Percentiles rank a stretch among this genome's conserved stretches.
These are phyloP conservation scores for Plectropomus leopardus DNA, from an alignment of 2,113 vertebrate genomes.

Conservation along the genomic window DNA sequence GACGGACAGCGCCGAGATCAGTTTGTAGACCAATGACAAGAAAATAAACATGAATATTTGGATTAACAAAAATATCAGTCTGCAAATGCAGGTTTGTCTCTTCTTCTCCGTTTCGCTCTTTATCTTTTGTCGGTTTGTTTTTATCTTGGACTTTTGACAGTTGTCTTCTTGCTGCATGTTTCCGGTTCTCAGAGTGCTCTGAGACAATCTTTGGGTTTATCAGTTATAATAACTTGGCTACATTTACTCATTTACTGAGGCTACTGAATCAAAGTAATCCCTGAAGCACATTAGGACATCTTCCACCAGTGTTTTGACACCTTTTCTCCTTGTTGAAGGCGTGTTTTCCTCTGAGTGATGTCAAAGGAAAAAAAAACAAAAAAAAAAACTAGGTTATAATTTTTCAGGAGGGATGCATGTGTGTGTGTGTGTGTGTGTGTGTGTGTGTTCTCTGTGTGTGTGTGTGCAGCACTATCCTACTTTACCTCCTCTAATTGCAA, in stretches of 20 bases:
- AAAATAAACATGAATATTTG: no score
- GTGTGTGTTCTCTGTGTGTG: constrained; percentile 19
- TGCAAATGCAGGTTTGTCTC: no score
- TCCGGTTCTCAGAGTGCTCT: no score
- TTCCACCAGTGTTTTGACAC: not conserved
- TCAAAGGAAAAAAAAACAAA: constrained; percentile 4
- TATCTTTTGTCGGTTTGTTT: no score
- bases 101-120: no score
- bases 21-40: no score
- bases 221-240: not conserved
- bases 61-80: no score
- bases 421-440: constrained; percentile 6
- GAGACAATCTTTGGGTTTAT: not conserved
- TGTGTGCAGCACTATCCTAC: constrained; percentile 49
- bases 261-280: no score
- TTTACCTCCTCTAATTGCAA: constrained; percentile 79
- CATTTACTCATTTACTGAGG: no score
- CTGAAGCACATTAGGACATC: not conserved
- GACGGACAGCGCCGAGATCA: no score
- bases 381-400: constrained; percentile 36
- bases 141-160: no score
- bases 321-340: not conserved
- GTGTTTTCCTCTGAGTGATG: constrained; percentile 16
- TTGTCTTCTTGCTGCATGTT: no score
- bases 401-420: constrained; percentile 35